These are phyloP conservation scores for Poeciliopsis turneri DNA, from an alignment of 2,797 vertebrate species.

Conservation along the genomic window DNA sequence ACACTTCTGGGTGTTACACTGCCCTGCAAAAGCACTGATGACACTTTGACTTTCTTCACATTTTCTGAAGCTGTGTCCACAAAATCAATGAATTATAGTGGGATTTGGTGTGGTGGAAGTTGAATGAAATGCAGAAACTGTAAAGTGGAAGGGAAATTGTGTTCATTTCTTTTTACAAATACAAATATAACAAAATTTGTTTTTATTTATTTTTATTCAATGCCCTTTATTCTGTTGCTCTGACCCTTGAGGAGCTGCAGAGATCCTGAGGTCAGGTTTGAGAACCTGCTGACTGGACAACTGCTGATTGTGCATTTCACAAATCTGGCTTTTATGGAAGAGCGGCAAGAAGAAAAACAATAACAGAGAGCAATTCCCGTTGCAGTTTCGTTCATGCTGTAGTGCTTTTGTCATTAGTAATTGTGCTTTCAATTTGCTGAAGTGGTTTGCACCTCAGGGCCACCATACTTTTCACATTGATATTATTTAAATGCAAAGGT, in stretches of 20 bases:
- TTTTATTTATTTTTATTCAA: not conserved
- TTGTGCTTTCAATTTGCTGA: too few species aligned
- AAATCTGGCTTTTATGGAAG: not conserved
- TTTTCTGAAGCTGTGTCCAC: not conserved
- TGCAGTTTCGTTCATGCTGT: not conserved
- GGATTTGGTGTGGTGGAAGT: not conserved
- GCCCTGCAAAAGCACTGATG: not conserved
- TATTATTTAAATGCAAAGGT: too few species aligned
- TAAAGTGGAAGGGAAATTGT: not conserved
- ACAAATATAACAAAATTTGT: not conserved
- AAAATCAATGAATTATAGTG: not conserved
- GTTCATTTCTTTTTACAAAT: not conserved
- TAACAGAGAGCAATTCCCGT: not conserved
- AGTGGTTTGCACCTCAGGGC: too few species aligned
- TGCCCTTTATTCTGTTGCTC: too few species aligned
- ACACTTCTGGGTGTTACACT: not conserved
- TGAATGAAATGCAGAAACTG: not conserved
- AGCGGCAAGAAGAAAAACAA: not conserved
- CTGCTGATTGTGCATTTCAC: not conserved
- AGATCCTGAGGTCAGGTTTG: not conserved
- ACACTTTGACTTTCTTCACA: not conserved
- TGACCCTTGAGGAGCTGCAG: not conserved
- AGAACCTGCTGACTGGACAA: not conserved
- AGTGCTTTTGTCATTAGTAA: too few species aligned
- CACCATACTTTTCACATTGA: too few species aligned